Percentiles rank a stretch among this genome's conserved stretches.
Evolutionary conservation across 2,113 vertebrate species (phyloP).

Genomic region (Ochotona princeps): DNA sequence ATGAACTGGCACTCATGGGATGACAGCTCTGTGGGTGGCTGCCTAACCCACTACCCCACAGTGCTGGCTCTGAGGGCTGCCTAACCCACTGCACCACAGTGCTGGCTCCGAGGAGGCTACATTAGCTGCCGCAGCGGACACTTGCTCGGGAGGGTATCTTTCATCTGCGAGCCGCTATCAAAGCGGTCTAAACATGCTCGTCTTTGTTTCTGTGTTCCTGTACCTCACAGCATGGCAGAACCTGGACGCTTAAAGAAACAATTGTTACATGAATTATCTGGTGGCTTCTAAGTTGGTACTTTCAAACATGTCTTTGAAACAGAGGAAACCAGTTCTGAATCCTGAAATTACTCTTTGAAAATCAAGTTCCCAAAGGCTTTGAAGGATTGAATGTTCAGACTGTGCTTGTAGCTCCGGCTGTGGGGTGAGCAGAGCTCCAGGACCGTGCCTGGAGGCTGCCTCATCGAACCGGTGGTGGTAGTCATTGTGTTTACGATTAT

Average conservation of each 20-base stretch:
- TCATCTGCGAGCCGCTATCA: not conserved
- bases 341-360: conserved; percentile 51
- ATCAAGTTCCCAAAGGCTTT: conserved; percentile 24
- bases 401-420: not conserved
- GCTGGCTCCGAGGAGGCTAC: no score
- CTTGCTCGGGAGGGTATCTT: not conserved
- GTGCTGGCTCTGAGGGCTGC: no score
- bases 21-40: no score
- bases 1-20: no score
- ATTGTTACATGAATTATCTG: not conserved
- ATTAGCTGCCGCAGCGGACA: no score
- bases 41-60: no score
- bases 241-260: not conserved
- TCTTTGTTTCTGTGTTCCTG: conserved; percentile 20
- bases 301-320: conserved; percentile 30
- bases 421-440: not conserved
- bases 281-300: not conserved
- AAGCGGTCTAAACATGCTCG: not conserved
- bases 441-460: conserved; percentile 18
- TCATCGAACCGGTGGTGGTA: conserved; percentile 27
- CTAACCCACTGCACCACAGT: no score
- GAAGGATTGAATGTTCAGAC: not conserved
- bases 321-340: conserved; percentile 49
- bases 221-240: not conserved
- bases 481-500: conserved; percentile 43